These are phyloP conservation scores for Fistularia tabacaria DNA, from an alignment of 2,797 vertebrate genomes.

Conservation along the genomic window DNA sequence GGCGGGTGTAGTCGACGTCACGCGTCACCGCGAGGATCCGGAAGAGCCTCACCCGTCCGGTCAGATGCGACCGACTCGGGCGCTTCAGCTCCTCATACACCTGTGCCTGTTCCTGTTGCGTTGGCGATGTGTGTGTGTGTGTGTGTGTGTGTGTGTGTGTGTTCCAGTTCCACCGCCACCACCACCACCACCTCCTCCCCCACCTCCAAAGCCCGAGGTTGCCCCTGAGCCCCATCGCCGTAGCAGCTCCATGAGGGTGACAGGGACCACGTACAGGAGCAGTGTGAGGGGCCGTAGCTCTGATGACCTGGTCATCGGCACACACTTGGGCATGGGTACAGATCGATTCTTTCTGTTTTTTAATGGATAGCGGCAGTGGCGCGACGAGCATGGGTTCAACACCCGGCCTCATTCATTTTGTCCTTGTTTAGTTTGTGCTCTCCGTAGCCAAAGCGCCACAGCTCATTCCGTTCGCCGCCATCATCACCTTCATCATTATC, in stretches of 20 bases:
- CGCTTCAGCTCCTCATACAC: slow-evolving; percentile 19
- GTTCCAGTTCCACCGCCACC: slow-evolving; percentile 69
- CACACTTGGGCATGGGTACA: slow-evolving; percentile 78
- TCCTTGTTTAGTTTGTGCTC: too few species aligned
- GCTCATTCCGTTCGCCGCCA: too few species aligned
- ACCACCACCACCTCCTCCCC: slow-evolving; percentile 66
- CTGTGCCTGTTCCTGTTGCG: slow-evolving; percentile 35
- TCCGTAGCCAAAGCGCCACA: too few species aligned
- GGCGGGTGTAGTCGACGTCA: too few species aligned
- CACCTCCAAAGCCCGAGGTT: slow-evolving; percentile 76
- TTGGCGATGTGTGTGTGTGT: slow-evolving; percentile 19
- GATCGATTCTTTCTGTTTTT: not conserved
- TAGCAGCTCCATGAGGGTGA: slow-evolving; percentile 85
- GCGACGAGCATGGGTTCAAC: too few species aligned
- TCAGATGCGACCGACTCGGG: slow-evolving; percentile 12
- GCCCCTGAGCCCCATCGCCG: slow-evolving; percentile 80
- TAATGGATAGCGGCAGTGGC: too few species aligned
- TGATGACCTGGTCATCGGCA: slow-evolving; percentile 81
- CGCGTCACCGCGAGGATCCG: not conserved
- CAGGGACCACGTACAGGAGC: slow-evolving; percentile 81
- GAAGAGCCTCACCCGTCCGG: slow-evolving; percentile 2
- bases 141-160: slow-evolving; percentile 36
- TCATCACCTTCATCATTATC: too few species aligned
- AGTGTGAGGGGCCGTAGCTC: slow-evolving; percentile 81
- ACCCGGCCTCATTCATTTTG: slow-evolving; percentile 11